Evolutionary conservation across 2,888 invertebrate species (phyloP).

Genomic region (Globia sparganii): DNA sequence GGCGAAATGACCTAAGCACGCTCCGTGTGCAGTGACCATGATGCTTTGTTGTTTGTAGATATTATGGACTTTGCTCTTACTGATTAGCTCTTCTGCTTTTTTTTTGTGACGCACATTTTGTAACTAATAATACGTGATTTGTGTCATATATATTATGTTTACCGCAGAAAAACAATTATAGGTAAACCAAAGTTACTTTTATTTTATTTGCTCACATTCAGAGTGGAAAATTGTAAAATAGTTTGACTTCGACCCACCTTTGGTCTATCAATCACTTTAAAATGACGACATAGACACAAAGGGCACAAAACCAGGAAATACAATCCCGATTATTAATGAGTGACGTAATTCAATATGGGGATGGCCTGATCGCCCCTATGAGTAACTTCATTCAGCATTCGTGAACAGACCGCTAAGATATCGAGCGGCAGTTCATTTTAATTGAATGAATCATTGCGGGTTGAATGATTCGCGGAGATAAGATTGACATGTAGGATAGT

Average conservation of each 20-base stretch:
- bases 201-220: neutral
- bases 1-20: slow-evolving; percentile 70
- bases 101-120: slow-evolving; percentile 37
- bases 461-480: slow-evolving; percentile 46
- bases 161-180: neutral
- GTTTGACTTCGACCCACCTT: neutral
- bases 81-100: slow-evolving; percentile 38
- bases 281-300: slow-evolving; percentile 7
- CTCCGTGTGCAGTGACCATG: slow-evolving; percentile 60
- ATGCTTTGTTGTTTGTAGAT: slow-evolving; percentile 38
- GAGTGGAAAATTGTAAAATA: slow-evolving; percentile 7
- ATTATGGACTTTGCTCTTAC: slow-evolving; percentile 51
- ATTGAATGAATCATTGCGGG: slow-evolving; percentile 39
- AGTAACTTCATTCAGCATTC: slow-evolving; percentile 35
- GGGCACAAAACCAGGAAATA: slow-evolving; percentile 25
- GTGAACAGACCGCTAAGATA: slow-evolving; percentile 26
- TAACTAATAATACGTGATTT: slow-evolving; percentile 14
- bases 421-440: slow-evolving; percentile 21
- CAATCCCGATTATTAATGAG: slow-evolving; percentile 33
- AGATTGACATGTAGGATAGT: slow-evolving; percentile 15
- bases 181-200: neutral
- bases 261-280: slow-evolving; percentile 18
- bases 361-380: slow-evolving; percentile 7
- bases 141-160: neutral
- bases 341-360: slow-evolving; percentile 21